Percentiles rank a stretch among this genome's conserved stretches.
Evolutionary conservation across 1,140 invertebrate species (phyloP).

Genomic region (Hycleus phaleratus): DNA sequence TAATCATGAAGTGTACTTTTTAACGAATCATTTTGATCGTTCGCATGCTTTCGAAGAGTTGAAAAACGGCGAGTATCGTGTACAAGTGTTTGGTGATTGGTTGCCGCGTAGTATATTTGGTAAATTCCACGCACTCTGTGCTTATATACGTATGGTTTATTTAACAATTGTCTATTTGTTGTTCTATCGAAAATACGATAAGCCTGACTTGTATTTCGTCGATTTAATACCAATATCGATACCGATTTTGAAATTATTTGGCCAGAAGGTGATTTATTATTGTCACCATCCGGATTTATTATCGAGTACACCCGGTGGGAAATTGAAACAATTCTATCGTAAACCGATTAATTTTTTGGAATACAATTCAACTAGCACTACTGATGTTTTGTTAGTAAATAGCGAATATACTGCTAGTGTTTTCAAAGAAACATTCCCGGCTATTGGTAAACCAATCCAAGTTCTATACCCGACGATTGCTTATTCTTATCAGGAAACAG

Average conservation of each 20-base stretch:
- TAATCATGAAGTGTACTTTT: conserved; percentile 64
- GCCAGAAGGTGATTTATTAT: conserved; percentile 80
- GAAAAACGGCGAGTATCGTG: conserved; percentile 74
- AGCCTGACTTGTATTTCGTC: conserved; percentile 81
- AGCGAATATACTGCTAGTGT: conserved; percentile 84
- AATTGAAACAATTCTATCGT: conserved; percentile 75
- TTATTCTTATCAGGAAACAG: conserved; percentile 24
- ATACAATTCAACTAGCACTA: conserved; percentile 75
- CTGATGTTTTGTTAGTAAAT: conserved; percentile 89
- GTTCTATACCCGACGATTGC: conserved; percentile 90
- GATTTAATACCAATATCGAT: conserved; percentile 87
- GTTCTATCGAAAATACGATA: conserved; percentile 45
- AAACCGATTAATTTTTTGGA: conserved; percentile 88
- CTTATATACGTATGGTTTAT: conserved; percentile 90
- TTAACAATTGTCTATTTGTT: conserved; percentile 45
- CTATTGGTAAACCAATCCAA: conserved; percentile 58
- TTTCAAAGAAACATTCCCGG: conserved; percentile 74
- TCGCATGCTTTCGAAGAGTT: conserved; percentile 93
- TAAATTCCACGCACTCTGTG: conserved; percentile 79
- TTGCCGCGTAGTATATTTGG: conserved; percentile 80
- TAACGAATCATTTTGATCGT: conserved; percentile 92
- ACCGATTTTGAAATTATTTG: conserved; percentile 66
- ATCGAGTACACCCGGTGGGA: conserved; percentile 58
- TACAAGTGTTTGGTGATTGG: conserved; percentile 75
- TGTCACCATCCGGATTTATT: conserved; percentile 98